These are phyloP conservation scores for Cliona cf. orientalis DNA, from an alignment of 37 sponge, comb jelly and placozoan species.

Conservation along the genomic window DNA sequence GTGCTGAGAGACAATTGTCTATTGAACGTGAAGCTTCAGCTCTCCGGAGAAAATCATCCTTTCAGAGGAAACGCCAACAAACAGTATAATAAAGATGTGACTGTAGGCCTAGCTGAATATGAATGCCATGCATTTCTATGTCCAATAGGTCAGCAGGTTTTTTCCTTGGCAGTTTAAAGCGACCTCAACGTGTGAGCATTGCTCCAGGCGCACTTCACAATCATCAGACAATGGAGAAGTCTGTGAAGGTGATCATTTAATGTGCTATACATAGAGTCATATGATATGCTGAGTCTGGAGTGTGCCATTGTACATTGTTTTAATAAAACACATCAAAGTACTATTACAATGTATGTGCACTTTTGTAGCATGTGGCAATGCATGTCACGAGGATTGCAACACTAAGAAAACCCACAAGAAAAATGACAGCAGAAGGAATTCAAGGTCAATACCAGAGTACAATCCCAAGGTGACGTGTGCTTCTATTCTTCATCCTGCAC, in stretches of 20 bases:
- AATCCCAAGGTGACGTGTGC: slow-evolving; percentile 19
- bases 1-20: slow-evolving; percentile 20
- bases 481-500: too few relatives aligned
- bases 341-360: too few relatives aligned
- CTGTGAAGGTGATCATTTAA: slow-evolving; percentile 63
- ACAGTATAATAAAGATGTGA: too few relatives aligned
- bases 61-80: too few relatives aligned
- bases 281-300: too few relatives aligned
- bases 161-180: slow-evolving; percentile 71
- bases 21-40: slow-evolving; percentile 25
- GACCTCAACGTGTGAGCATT: slow-evolving; percentile 82
- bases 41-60: slow-evolving; percentile 47
- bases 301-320: too few relatives aligned
- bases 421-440: slow-evolving; percentile 56
- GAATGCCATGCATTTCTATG: too few relatives aligned
- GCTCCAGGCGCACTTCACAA: slow-evolving; percentile 61
- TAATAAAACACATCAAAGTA: too few relatives aligned
- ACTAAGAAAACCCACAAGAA: slow-evolving; percentile 61
- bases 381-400: slow-evolving; percentile 69
- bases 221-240: slow-evolving; percentile 81
- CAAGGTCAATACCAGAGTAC: slow-evolving; percentile 18
- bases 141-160: slow-evolving; percentile 80
- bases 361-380: slow-evolving; percentile 68
- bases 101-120: too few relatives aligned
- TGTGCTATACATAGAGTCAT: too few relatives aligned